Evolutionary conservation across 1,140 invertebrate species (phyloP), one percentile per base, ranked within the genome.

Genomic region (Theocolax elegans): DNA sequence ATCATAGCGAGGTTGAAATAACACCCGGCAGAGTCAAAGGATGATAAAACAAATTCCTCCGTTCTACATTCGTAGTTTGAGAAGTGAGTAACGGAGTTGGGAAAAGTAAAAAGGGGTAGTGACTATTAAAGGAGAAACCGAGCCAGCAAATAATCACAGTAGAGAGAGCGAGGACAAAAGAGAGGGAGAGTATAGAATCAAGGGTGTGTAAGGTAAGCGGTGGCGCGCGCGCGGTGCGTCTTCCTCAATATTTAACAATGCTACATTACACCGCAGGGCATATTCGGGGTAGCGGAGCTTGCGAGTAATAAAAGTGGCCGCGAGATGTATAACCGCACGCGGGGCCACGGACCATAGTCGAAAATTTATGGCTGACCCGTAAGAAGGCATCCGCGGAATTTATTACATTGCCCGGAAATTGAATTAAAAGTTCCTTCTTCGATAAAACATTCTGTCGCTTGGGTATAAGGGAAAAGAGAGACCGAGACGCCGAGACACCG

Each of bases 361-460:
- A 19, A 70, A 56, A 70, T 70, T 70, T 70, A 70, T 48, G 27
- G 27, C 19, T 40, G 13, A 10, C 4, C 17, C 49, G 56, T 62
- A 69, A 62, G 49, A 54, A 69, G 67, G 60, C 38, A 56, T 46
- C 49, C 48, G 12, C 17, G 38, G 23, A 56, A 69, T 63, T 69
- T 69, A 69, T 69, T 42, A 23, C 67, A 23, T 27, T 13, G 48
- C 13, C 19, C 67, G 59, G 51, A 70, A 69, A 70, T 70, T 64
- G 60, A 70, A 70, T 70, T 70, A 70, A 70, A 58, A 70, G 60
- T 48, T 46, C 59, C 51, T 40, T 17, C 23, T 62, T 46, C 48
- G 58, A 60, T 68, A 68, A 68, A 51, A 31, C 46, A 60, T 54
- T 23, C 17, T 40, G 48, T 62, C 48, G 48, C 23, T 7, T 1